Percentiles rank a stretch among this genome's conserved stretches.
Conservation (phyloP, 2,888 invertebrate species). For the Acleris literana region DNA sequence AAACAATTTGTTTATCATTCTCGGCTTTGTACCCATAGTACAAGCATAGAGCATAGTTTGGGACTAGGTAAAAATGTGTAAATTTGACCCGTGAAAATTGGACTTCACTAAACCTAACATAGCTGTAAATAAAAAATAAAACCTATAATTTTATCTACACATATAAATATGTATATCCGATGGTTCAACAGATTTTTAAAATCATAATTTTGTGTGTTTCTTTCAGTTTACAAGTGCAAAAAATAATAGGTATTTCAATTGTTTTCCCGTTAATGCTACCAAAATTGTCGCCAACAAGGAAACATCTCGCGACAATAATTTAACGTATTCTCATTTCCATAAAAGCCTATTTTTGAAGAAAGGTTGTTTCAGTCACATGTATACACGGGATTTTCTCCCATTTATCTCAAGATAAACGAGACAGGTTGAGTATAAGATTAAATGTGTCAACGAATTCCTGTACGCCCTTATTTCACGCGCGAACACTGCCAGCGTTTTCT, state of each 20-base stretch:
- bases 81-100: too few species aligned
- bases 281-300: conserved; percentile 1
- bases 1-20: too few species aligned
- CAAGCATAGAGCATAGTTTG: too few species aligned
- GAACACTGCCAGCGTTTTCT: conserved; percentile 29
- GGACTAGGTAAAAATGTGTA: too few species aligned
- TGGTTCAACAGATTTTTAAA: too few species aligned
- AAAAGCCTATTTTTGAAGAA: conserved; percentile 30
- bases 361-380: conserved; percentile 33
- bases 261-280: neutral
- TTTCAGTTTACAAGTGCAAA: neutral
- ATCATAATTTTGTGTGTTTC: neutral
- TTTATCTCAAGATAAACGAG: conserved; percentile 69
- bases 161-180: too few species aligned
- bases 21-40: too few species aligned
- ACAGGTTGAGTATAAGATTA: conserved; percentile 71
- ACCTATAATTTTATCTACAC: too few species aligned
- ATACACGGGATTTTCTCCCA: conserved; percentile 55
- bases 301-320: conserved; percentile 13
- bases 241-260: conserved; percentile 5
- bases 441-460: conserved; percentile 66
- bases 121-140: too few species aligned
- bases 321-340: conserved; percentile 26
- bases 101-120: too few species aligned
- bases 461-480: conserved; percentile 42